Percentiles rank a stretch among this genome's conserved stretches.
Evolutionary conservation across 2,797 vertebrate species (phyloP).

Genomic region (Coregonus suidteri): DNA sequence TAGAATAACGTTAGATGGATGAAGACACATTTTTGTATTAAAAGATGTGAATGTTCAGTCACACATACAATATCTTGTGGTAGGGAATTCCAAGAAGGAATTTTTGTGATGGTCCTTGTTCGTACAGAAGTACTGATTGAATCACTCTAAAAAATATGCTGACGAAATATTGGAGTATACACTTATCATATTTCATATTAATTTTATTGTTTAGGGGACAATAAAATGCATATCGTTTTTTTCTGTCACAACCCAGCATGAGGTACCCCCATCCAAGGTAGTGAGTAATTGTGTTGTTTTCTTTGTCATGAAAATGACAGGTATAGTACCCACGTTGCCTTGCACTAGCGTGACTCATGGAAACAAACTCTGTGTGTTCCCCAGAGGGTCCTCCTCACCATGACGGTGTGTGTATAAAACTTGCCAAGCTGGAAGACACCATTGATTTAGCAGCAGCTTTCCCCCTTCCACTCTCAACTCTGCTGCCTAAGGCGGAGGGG

Average conservation of each 20-base stretch:
- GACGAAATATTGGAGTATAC: too few species aligned
- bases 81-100: neutral
- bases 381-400: slow-evolving; percentile 9
- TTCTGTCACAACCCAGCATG: too few species aligned
- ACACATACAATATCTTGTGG: neutral
- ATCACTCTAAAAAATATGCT: neutral
- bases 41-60: neutral
- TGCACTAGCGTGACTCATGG: neutral
- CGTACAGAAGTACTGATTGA: slow-evolving; percentile 25
- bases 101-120: slow-evolving; percentile 20
- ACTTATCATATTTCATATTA: too few species aligned
- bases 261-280: too few species aligned
- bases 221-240: too few species aligned
- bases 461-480: neutral
- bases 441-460: slow-evolving; percentile 6
- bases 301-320: too few species aligned
- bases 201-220: too few species aligned
- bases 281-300: too few species aligned
- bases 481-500: neutral
- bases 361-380: slow-evolving; percentile 29
- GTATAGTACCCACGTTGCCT: too few species aligned
- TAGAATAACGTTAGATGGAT: too few species aligned
- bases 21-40: too few species aligned
- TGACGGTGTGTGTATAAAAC: neutral
- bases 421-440: slow-evolving; percentile 1